Evolutionary conservation across 2,888 invertebrate species (phyloP).

Genomic region (Ichneumon xanthorius): DNA sequence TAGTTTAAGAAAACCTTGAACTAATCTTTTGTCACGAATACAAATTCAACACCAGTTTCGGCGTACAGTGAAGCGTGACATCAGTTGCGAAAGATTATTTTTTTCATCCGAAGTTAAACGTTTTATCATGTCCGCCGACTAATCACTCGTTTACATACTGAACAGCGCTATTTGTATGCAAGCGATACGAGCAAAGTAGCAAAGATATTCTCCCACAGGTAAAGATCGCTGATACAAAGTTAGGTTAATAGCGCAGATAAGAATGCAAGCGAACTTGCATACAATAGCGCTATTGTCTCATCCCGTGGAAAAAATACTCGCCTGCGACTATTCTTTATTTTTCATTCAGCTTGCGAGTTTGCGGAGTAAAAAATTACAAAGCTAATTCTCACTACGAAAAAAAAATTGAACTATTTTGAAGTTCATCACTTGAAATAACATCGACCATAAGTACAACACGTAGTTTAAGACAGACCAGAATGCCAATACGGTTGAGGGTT

Average conservation of each 20-base stretch:
- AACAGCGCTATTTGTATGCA: background rate
- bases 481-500: background rate
- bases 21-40: background rate
- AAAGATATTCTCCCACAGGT: background rate
- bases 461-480: background rate
- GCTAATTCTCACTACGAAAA: background rate
- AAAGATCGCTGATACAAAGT: background rate
- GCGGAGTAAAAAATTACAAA: background rate
- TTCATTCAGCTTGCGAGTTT: background rate
- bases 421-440: background rate
- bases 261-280: background rate
- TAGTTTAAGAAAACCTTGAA: too few relatives aligned
- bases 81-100: background rate
- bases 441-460: background rate
- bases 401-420: background rate
- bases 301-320: background rate
- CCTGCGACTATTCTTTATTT: background rate
- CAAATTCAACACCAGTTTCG: background rate
- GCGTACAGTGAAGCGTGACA: background rate
- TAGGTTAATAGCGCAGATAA: background rate
- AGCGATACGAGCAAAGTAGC: background rate
- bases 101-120: background rate
- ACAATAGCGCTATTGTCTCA: conserved; percentile 1
- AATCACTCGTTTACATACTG: background rate
- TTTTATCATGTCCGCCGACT: background rate